These are phyloP conservation scores for Zosterops lateralis DNA, from an alignment of 2,113 vertebrate genomes.

Conservation along the genomic window DNA sequence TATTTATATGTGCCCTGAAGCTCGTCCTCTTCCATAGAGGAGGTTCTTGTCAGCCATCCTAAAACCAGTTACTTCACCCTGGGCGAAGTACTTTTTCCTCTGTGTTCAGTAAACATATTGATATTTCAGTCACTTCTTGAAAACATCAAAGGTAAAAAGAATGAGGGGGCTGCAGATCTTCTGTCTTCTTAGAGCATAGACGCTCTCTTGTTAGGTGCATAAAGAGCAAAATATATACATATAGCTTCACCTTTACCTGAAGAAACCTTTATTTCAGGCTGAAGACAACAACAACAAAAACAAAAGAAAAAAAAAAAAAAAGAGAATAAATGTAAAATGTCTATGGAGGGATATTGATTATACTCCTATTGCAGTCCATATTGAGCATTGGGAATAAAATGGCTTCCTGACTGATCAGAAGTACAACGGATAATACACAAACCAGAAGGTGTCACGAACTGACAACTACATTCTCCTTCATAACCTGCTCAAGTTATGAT, in stretches of 20 bases:
- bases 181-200: neutral
- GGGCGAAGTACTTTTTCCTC: conserved; percentile 12
- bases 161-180: neutral
- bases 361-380: neutral
- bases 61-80: conserved; percentile 24
- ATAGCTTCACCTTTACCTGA: neutral
- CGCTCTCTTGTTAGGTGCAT: neutral
- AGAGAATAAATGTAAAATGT: neutral
- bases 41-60: conserved; percentile 14
- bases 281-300: neutral
- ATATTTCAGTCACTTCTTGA: conserved; percentile 37
- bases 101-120: conserved; percentile 37
- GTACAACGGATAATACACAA: neutral
- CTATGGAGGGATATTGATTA: neutral
- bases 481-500: neutral
- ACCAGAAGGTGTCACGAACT: neutral
- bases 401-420: neutral
- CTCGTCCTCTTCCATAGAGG: conserved; percentile 15
- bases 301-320: neutral
- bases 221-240: neutral
- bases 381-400: neutral
- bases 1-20: conserved; percentile 48
- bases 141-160: conserved; percentile 44
- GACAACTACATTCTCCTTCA: neutral
- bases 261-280: neutral